A percentile compares a stretch with the other conserved stretches of the same genome.
Conservation (phyloP, 2,888 invertebrate genomes). For the Peribatodes rhomboidaria region DNA sequence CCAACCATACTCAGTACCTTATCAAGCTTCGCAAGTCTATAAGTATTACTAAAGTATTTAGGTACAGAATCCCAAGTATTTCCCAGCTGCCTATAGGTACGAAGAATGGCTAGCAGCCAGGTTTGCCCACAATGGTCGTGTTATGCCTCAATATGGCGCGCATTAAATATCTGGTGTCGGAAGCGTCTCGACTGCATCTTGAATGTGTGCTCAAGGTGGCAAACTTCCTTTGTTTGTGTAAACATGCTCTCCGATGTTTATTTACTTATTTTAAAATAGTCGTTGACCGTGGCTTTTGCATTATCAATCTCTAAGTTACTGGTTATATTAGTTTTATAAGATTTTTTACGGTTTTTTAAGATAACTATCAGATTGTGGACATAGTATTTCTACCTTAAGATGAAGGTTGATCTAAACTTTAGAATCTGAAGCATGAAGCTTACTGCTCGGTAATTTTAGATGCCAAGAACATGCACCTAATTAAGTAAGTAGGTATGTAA, state of each 20-base stretch:
- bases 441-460: too few species aligned
- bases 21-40: too few species aligned
- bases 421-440: too few species aligned
- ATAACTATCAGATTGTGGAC: too few species aligned
- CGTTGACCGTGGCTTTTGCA: constrained; percentile 3
- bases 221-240: constrained; percentile 41
- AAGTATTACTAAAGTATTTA: not conserved
- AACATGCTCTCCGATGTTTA: constrained; percentile 26
- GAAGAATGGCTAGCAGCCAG: constrained; percentile 8
- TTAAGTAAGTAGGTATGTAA: too few species aligned
- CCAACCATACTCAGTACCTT: too few species aligned
- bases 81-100: not conserved
- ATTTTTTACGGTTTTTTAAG: too few species aligned
- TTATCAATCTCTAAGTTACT: not conserved
- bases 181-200: constrained; percentile 40
- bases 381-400: too few species aligned
- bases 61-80: not conserved
- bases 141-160: constrained; percentile 23
- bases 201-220: constrained; percentile 33
- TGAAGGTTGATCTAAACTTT: too few species aligned
- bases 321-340: too few species aligned
- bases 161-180: constrained; percentile 32
- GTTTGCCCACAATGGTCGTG: constrained; percentile 10
- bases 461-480: too few species aligned
- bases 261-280: constrained; percentile 8